Evolutionary conservation across 2,113 vertebrate genomes (phyloP).

Genomic region (Scomber colias): DNA sequence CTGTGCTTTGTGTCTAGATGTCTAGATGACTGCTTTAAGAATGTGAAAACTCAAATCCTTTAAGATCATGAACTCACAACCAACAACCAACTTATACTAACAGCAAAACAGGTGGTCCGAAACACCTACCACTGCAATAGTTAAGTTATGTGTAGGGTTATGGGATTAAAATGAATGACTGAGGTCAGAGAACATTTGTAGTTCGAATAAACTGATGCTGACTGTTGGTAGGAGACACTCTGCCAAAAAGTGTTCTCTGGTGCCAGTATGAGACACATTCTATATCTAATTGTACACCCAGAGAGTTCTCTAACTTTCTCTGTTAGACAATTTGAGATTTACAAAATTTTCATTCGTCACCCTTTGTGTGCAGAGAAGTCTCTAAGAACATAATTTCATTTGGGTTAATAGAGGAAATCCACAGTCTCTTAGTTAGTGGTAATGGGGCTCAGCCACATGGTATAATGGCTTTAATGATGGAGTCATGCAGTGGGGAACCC

Average conservation of each 20-base stretch:
- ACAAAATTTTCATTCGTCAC: background rate
- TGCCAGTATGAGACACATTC: background rate
- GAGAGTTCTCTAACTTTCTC: background rate
- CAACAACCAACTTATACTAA: too few relatives aligned
- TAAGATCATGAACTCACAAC: too few relatives aligned
- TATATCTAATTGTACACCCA: background rate
- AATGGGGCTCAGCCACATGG: constrained; percentile 14
- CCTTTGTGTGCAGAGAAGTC: background rate
- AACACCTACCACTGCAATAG: too few relatives aligned
- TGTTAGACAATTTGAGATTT: background rate
- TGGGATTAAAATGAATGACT: background rate
- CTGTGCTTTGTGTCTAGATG: too few relatives aligned
- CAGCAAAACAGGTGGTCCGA: too few relatives aligned
- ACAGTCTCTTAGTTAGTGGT: background rate
- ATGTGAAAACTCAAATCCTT: too few relatives aligned
- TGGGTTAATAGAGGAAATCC: constrained; percentile 5
- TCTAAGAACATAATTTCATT: constrained; percentile 5
- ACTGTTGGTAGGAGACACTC: background rate
- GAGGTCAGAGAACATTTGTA: background rate
- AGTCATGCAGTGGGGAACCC: background rate
- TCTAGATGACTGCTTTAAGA: too few relatives aligned
- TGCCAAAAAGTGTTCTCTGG: background rate
- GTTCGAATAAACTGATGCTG: too few relatives aligned
- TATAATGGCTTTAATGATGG: constrained; percentile 1
- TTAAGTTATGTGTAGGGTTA: background rate